These are phyloP conservation scores for Dallia pectoralis DNA, from an alignment of 2,797 vertebrate genomes.

Conservation along the genomic window DNA sequence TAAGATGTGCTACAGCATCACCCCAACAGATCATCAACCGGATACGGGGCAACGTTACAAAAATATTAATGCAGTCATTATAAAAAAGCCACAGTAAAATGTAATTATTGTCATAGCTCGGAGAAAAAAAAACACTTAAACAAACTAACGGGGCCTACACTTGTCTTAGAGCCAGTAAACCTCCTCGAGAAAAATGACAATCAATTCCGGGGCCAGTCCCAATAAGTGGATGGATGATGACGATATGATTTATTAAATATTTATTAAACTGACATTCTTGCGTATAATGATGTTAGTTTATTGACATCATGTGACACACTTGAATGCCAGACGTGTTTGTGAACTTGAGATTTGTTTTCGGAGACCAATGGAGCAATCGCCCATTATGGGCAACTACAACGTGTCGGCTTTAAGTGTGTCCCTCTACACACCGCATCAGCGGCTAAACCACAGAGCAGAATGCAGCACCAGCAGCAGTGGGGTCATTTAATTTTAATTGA, in stretches of 20 bases:
- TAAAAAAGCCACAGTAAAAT: background rate
- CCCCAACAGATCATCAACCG: background rate
- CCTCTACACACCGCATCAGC: background rate
- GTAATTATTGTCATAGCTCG: background rate
- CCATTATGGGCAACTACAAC: background rate
- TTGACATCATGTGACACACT: background rate
- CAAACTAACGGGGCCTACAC: no score
- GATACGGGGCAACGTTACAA: background rate
- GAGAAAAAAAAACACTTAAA: no score
- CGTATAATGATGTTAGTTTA: background rate
- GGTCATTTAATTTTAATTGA: background rate
- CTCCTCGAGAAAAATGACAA: background rate
- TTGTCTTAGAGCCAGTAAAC: background rate
- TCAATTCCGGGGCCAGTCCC: background rate
- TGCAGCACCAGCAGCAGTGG: background rate
- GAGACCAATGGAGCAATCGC: background rate
- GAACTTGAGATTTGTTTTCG: slow-evolving; percentile 7
- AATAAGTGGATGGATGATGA: background rate
- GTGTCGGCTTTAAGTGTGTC: background rate
- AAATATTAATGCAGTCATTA: background rate
- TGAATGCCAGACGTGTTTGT: background rate
- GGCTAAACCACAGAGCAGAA: background rate
- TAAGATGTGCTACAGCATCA: background rate
- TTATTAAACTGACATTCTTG: background rate
- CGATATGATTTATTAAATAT: background rate